These are phyloP conservation scores for Onychomys leucogaster DNA, from an alignment of 2,797 vertebrate species.

Conservation along the genomic window DNA sequence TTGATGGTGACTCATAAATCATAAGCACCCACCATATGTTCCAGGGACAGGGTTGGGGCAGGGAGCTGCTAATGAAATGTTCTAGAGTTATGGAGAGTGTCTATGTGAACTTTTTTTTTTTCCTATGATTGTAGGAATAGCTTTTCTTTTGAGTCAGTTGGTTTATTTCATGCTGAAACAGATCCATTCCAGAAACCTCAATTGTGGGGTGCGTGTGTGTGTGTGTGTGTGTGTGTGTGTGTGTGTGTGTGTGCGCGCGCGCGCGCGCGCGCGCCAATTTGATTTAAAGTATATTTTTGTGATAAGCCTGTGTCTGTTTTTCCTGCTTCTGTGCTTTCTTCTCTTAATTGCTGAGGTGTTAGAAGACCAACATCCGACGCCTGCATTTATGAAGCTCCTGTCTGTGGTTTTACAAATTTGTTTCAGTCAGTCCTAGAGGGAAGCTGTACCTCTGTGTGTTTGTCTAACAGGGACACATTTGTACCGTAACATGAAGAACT, in stretches of 20 bases:
- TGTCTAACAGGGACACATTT: slow-evolving; percentile 74
- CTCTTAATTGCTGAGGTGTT: background rate
- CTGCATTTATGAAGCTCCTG: background rate
- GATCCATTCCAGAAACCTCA: background rate
- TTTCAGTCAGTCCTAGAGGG: background rate
- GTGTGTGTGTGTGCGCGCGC: background rate
- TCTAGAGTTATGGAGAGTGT: background rate
- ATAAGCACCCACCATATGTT: slow-evolving; percentile 38
- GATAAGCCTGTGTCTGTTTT: background rate
- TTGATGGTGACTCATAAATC: slow-evolving; percentile 65
- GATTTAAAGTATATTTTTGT: slow-evolving; percentile 41
- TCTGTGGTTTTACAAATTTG: background rate
- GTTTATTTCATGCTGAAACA: slow-evolving; percentile 30
- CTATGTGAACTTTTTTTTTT: background rate
- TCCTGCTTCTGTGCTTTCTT: background rate
- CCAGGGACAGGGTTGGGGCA: background rate
- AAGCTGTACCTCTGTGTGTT: background rate
- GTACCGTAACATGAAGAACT: slow-evolving; percentile 65
- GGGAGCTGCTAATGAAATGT: background rate
- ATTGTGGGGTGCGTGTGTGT: background rate
- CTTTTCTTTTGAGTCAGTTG: slow-evolving; percentile 23
- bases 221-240: background rate
- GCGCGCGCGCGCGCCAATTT: background rate
- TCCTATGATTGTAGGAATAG: background rate
- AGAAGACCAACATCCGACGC: background rate